A percentile compares a stretch with the other conserved stretches of the same genome.
Evolutionary conservation across 2,113 vertebrate genomes (phyloP).

Genomic region (Tapirus terrestris): DNA sequence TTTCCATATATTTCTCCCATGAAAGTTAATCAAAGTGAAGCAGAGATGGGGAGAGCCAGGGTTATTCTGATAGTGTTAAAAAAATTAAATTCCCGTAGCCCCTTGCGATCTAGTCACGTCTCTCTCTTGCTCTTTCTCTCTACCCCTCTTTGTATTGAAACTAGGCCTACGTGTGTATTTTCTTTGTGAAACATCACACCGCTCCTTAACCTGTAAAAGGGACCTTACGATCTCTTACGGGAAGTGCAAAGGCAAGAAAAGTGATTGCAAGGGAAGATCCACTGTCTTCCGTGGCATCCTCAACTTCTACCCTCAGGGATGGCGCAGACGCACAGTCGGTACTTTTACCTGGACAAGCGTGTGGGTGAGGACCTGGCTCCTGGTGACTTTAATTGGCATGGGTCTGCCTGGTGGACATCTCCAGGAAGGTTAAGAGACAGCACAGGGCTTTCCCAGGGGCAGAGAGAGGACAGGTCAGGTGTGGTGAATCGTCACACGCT

Average conservation of each 20-base stretch:
- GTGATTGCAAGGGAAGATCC: fast-evolving
- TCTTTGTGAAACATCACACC: neutral
- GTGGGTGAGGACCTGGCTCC: fast-evolving
- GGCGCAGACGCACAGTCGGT: fast-evolving
- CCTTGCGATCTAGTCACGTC: neutral
- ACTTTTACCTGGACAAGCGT: fast-evolving
- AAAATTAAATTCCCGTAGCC: neutral
- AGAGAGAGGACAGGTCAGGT: fast-evolving
- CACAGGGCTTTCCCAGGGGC: fast-evolving
- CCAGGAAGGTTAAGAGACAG: neutral
- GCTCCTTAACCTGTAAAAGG: neutral
- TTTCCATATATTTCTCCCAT: neutral
- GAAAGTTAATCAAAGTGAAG: slow-evolving; percentile 18
- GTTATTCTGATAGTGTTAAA: neutral
- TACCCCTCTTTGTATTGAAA: fast-evolving
- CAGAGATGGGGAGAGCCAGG: neutral
- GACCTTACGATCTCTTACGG: neutral
- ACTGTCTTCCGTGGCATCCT: fast-evolving
- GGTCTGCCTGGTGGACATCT: neutral
- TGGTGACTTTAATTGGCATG: neutral
- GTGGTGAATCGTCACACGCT: fast-evolving
- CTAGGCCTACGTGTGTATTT: neutral
- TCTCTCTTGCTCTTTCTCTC: too few relatives aligned
- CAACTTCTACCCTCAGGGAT: neutral
- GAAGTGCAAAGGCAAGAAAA: neutral